Base-by-base conservation (phyloP, 2,113 vertebrate genomes). In the Geococcyx californianus region DNA sequence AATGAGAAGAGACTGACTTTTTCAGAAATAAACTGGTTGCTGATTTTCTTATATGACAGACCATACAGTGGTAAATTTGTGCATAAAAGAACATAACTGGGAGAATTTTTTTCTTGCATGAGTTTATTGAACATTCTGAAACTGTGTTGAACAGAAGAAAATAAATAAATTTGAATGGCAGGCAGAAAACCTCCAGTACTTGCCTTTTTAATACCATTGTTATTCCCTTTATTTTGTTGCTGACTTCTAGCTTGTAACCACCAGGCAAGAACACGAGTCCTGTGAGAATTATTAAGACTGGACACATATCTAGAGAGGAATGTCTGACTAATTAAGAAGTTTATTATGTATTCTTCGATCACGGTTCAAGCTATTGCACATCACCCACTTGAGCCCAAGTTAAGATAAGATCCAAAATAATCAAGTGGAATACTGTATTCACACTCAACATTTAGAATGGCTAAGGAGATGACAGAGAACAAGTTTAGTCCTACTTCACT, bases 371-470 rank as follows among this genome's bases (percentile, higher is more conserved):
- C 7, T 3, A 29, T 34, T 64, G 21, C 4, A 38, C 10, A 73
- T 82, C 3, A 3, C 47, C 4, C 55, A 13, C 24, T 36, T 70
- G 9, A 67, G 6, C 4, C 18, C 3, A 75, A 16, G 26, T 56
- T 73, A 52, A 38, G 11, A 24, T 14, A 84, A 31, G 1, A 29
- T 12, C 18, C 1, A 0, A 8, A 73, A 19, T 28, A 18, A 11
- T 12, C 20, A 16, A 11, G 4, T 3, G 1, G 4, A 36, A 55
- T 58, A 9, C 8, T 33, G 2, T 56, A 66, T 21, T 56, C 8
- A 17, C 7, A 6, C 5, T 75, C 26, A 59, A 47, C 1, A 4
- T 52, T 84, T 56, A 38, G 10, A 42, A 7, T 1, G 0, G 3
- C 3, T 52, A 11, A 58, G 16, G 5, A 6, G 5, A 56, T 29